Conservation (phyloP, 2,888 invertebrate genomes). For the Perdita meconis region DNA sequence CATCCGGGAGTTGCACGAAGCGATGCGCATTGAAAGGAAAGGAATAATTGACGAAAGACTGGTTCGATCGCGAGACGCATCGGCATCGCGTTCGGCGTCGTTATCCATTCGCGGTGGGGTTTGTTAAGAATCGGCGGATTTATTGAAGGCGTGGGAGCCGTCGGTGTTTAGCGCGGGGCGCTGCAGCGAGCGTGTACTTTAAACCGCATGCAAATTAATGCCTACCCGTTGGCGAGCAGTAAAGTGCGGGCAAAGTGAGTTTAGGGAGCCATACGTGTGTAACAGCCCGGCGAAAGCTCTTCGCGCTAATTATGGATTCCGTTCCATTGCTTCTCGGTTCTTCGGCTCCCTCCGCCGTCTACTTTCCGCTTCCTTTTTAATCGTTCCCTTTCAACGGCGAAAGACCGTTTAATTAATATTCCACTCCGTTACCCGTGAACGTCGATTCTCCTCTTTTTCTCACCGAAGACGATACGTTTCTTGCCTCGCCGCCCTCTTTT, state of each 20-base stretch:
- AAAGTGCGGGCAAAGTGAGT: slow-evolving; percentile 43
- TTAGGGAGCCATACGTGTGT: slow-evolving; percentile 38
- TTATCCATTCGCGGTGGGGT: background rate
- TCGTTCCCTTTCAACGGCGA: slow-evolving; percentile 5
- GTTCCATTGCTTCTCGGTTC: slow-evolving; percentile 1
- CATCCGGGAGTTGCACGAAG: too few species aligned
- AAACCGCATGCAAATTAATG: slow-evolving; percentile 57
- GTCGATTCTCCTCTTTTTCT: background rate
- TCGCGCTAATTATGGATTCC: slow-evolving; percentile 48
- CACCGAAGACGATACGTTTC: background rate
- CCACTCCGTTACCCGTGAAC: background rate
- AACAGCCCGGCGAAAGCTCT: slow-evolving; percentile 27
- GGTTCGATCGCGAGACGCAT: background rate
- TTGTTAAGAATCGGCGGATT: slow-evolving; percentile 17
- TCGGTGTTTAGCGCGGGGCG: slow-evolving; percentile 2
- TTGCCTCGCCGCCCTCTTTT: background rate
- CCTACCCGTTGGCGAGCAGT: slow-evolving; percentile 26
- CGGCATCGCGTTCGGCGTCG: background rate
- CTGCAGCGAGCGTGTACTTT: slow-evolving; percentile 29
- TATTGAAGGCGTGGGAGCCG: slow-evolving; percentile 30
- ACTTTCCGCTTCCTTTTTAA: slow-evolving; percentile 11
- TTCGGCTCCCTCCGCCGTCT: background rate
- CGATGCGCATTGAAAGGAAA: background rate
- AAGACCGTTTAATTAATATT: slow-evolving; percentile 29
- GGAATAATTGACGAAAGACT: background rate